Percentiles rank a stretch among this genome's conserved stretches.
Evolutionary conservation across 2,797 vertebrate species (phyloP).

Genomic region (Paratrypauchen microcephalus): DNA sequence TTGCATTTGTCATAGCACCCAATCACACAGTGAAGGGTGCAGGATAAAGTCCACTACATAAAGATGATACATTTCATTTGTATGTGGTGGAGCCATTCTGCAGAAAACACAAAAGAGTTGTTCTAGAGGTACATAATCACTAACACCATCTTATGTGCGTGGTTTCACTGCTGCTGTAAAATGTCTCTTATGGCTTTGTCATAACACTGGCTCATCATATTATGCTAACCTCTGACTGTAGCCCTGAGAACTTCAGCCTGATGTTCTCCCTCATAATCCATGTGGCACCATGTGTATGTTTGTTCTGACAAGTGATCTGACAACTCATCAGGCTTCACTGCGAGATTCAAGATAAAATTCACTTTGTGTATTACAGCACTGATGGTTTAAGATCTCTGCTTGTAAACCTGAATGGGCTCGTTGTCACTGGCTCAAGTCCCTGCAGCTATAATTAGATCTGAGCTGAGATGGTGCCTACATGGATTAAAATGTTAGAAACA

Average conservation of each 20-base stretch:
- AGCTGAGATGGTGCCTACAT: slow-evolving; percentile 5
- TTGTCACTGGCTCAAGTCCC: slow-evolving; percentile 7
- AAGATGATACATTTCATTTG: neutral
- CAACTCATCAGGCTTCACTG: neutral
- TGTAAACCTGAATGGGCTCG: neutral
- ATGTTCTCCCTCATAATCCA: slow-evolving; percentile 4
- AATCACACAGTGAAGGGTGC: neutral
- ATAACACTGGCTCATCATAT: neutral
- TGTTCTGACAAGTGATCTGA: neutral
- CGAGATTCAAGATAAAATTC: slow-evolving; percentile 1
- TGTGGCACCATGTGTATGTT: neutral
- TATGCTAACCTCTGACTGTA: neutral
- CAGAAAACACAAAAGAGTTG: neutral
- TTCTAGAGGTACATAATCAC: neutral
- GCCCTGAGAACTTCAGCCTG: neutral
- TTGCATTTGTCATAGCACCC: neutral
- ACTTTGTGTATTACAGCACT: slow-evolving; percentile 2
- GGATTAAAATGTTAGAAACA: slow-evolving; percentile 10
- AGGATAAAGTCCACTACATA: neutral
- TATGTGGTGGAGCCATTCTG: neutral
- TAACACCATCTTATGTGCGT: neutral
- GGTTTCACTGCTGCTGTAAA: neutral
- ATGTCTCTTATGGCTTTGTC: neutral
- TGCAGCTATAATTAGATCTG: neutral
- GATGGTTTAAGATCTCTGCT: slow-evolving; percentile 1